phyloP scores from a whole-genome alignment of 2,888 invertebrate species.

The Nymphalis urticae region DNA sequence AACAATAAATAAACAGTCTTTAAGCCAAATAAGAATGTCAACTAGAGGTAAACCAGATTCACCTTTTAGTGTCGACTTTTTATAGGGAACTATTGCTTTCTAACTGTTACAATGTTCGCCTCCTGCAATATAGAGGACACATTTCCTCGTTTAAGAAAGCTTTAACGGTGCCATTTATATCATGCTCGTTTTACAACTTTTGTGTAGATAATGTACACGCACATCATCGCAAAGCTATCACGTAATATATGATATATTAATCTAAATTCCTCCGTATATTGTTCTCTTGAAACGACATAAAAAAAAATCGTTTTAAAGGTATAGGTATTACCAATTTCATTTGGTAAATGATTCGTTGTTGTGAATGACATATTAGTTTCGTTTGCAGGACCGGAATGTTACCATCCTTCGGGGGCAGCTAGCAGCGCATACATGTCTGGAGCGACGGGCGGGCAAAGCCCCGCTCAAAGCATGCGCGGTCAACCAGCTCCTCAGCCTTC shows the following conservation, averaged over 20 bases:
- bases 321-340: too few relatives aligned
- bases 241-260: neutral
- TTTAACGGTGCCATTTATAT: neutral
- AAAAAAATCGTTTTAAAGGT: too few relatives aligned
- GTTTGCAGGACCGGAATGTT: conserved; percentile 70
- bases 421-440: conserved; percentile 66
- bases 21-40: neutral
- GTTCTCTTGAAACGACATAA: neutral
- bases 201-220: neutral
- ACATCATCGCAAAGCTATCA: neutral
- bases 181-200: neutral
- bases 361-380: neutral
- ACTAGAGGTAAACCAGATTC: neutral
- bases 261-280: too few relatives aligned
- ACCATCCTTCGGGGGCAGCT: conserved; percentile 64
- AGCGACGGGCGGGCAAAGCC: conserved; percentile 58
- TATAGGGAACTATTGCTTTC: conserved; percentile 15
- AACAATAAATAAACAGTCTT: too few relatives aligned
- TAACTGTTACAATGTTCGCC: conserved; percentile 6
- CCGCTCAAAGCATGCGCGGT: conserved; percentile 63
- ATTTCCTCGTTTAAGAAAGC: conserved; percentile 5
- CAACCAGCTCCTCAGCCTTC: conserved; percentile 67
- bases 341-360: too few relatives aligned
- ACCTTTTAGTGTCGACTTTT: conserved; percentile 12
- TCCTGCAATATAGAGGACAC: conserved; percentile 3